Conservation (phyloP, 1,140 invertebrate species). For the Heliconius melpomene region DNA sequence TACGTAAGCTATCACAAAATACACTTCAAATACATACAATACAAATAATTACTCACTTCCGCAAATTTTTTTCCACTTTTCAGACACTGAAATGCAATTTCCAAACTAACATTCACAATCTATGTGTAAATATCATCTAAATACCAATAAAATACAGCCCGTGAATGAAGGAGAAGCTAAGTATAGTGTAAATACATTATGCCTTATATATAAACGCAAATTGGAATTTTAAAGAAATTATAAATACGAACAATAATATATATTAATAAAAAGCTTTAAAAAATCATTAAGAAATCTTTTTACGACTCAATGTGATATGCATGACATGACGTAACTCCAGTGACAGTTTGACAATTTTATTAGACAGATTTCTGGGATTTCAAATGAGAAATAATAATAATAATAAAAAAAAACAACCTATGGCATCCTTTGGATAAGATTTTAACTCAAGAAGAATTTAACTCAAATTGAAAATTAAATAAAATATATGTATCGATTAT, state of each 20-base stretch:
- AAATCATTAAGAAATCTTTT: not conserved
- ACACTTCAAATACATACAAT: conserved; percentile 60
- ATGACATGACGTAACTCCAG: not conserved
- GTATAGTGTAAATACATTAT: conserved; percentile 1
- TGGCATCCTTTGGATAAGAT: not conserved
- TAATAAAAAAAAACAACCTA: not conserved
- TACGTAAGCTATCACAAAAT: conserved; percentile 48
- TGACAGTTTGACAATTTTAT: not conserved
- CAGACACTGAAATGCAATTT: conserved; percentile 79
- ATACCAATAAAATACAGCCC: conserved; percentile 44
- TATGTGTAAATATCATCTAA: conserved; percentile 53
- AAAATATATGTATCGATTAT: not conserved
- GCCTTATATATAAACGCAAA: not conserved
- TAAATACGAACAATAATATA: not conserved
- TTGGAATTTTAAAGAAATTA: not conserved
- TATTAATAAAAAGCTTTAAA: conserved; percentile 10
- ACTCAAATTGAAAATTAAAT: not conserved
- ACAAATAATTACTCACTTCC: conserved; percentile 73
- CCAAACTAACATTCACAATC: conserved; percentile 75
- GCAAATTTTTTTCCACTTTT: conserved; percentile 79
- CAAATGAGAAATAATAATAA: not conserved
- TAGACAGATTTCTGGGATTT: not conserved
- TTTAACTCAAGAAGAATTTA: not conserved
- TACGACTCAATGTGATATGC: not conserved
- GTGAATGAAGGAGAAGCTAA: conserved; percentile 47